Evolutionary conservation across 1,140 invertebrate species (phyloP), one percentile per base, ranked within the genome.

Genomic region (Metopolophium dirhodum): DNA sequence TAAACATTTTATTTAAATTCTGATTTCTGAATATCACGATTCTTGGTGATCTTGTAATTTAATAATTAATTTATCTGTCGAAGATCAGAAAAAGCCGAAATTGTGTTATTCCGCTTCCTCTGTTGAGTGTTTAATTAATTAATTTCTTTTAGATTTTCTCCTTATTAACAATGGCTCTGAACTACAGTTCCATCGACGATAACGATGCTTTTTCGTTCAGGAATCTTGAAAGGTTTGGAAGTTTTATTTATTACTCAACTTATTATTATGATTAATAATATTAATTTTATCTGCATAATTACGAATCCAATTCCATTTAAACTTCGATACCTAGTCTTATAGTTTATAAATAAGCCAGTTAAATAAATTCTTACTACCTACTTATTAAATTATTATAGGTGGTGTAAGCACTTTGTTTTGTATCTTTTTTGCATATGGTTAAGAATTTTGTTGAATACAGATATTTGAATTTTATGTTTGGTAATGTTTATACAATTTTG

Each of bases 211-310:
- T 93, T 86, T 93, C 91, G 18, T 93, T 93, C 49, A 22, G 91
- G 9, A 93, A 93, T 57, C 91, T 93, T 37, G 91, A 93, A 86
- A 93, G 91, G 91, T 93, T 57, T 86, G 82, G 18, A 18, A 8
- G 4, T 68, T 61, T 45, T 23, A 90, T 45, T 61, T 68, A 11
- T 61, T 61, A 61, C 26, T 30, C 26, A n/a, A 68, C 37, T 37
- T 37, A 9, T 68, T n/a, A 18, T 14, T 68, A 68, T 68, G 4
- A 30, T 61, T 18, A 68, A 68, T 11, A n/a, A 68, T 3, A n/a
- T 68, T 68, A 1, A 68, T 68, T 68, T 18, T 68, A 68, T n/a
- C 3, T n/a, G 11, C 11, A n/a, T 1, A 18, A 14, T 18, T 18
- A 18, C 4, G 0, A n/a, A n/a, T 8, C 4, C 4, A 4, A 68